Base-by-base conservation (phyloP, 1,140 invertebrate genomes). In the Platyscapa corneri region DNA sequence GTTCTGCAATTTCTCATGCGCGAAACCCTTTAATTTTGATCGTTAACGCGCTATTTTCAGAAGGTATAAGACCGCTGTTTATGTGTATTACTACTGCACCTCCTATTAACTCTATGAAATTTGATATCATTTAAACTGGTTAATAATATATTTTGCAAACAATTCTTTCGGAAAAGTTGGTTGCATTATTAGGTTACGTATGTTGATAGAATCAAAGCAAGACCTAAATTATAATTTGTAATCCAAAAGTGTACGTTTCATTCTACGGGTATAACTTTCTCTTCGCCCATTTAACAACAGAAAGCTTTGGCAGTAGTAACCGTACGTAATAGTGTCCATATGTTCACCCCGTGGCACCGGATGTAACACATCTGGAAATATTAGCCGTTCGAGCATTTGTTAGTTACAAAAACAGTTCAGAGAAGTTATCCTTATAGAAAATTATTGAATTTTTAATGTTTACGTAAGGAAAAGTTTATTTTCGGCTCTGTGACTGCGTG, bases 11-110 rank as follows among this genome's bases (percentile, higher is more conserved):
- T 83, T 78, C 82, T 77, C 82, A 78, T 64, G 75, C 82, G 46
- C 53, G 67, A 65, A 86, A 80, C 81, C 85, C 76, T 86, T 86
- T 60, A 86, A 83, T 79, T 83, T 83, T 49, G 74, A 67, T 42
- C 74, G 70, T 86, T 78, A 78, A 83, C 85, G 77, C 53, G 76
- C 85, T 86, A 86, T 86, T 86, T 86, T 80, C 27, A 74, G 85
- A 82, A 67, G n/a, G 60, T 56, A 42, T 37, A 27, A 85, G 64
- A 30, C 39, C 32, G 34, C 20, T 56, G 23, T 39, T 27, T 60
- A 32, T n/a, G 64, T 16, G 39, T 34, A 64, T 78, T 65, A 46
- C 39, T 3, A 70, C 32, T 72, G 16, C 42, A 12, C 80, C 65
- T 34, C 46, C 34, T 60, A 82, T 82, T 56, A 74, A 74, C 67